A percentile compares a stretch with the other conserved stretches of the same genome.
phyloP scores from a whole-genome alignment of 2,797 vertebrate genomes.

The Diplodus puntazzo region DNA sequence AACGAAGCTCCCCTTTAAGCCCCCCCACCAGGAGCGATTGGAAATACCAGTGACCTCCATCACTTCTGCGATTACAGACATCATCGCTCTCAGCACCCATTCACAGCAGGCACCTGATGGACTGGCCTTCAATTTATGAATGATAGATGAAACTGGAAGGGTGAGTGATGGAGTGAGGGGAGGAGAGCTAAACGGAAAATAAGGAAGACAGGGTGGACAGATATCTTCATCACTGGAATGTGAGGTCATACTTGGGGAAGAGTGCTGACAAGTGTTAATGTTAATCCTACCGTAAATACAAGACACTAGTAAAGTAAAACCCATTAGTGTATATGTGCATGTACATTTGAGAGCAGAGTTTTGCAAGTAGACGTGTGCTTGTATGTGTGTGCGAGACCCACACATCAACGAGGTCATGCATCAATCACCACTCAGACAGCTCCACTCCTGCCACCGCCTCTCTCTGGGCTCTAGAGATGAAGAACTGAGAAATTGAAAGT shows the following conservation, averaged over 20 bases:
- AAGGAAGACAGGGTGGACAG: neutral
- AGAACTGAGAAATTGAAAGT: slow-evolving; percentile 18
- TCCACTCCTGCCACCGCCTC: slow-evolving; percentile 14
- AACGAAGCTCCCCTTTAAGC: slow-evolving; percentile 24
- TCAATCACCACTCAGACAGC: slow-evolving; percentile 48
- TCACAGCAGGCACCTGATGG: slow-evolving; percentile 32
- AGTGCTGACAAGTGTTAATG: no score
- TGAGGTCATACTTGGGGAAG: slow-evolving; percentile 2
- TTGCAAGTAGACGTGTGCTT: neutral
- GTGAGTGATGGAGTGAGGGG: slow-evolving; percentile 6
- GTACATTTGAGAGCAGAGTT: neutral
- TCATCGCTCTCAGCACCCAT: slow-evolving; percentile 38
- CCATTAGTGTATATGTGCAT: neutral
- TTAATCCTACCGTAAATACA: neutral
- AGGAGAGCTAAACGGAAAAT: neutral
- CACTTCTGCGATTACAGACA: slow-evolving; percentile 49
- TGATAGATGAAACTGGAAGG: slow-evolving; percentile 54
- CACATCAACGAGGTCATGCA: slow-evolving; percentile 35
- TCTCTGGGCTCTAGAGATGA: slow-evolving; percentile 18
- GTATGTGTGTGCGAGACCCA: slow-evolving; percentile 9
- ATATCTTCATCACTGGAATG: slow-evolving; percentile 16
- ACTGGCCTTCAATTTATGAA: slow-evolving; percentile 56
- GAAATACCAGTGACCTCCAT: slow-evolving; percentile 60
- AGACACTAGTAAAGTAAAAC: neutral
- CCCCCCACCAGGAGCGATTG: slow-evolving; percentile 19